Conservation (phyloP, 2,888 invertebrate genomes). For the Drosophila mimica region DNA sequence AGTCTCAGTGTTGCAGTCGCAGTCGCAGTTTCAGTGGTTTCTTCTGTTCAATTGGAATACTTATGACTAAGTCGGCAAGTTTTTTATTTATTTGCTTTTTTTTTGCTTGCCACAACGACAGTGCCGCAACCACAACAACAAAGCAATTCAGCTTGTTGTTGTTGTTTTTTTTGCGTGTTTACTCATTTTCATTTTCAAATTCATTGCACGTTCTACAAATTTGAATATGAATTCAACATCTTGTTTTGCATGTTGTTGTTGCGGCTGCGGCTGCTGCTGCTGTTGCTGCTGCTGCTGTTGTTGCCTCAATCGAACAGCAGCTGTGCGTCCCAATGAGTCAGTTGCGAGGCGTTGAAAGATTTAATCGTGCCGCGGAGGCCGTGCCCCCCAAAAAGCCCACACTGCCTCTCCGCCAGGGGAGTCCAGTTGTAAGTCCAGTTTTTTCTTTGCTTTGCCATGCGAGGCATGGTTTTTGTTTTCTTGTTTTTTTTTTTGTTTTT, state of each 20-base stretch:
- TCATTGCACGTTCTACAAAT: conserved; percentile 81
- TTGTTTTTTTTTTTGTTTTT: conserved; percentile 6
- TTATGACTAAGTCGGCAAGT: conserved; percentile 71
- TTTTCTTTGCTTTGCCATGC: conserved; percentile 7
- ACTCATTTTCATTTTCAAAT: conserved; percentile 73
- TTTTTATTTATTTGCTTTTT: conserved; percentile 8
- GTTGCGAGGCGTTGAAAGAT: conserved; percentile 79
- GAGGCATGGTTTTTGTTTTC: conserved; percentile 7
- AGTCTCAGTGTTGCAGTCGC: conserved; percentile 8
- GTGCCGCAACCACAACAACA: conserved; percentile 22
- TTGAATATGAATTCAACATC: conserved; percentile 74
- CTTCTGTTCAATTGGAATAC: conserved; percentile 65
- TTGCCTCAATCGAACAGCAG: conserved; percentile 59
- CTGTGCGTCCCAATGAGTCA: conserved; percentile 74
- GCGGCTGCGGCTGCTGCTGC: conserved; percentile 13
- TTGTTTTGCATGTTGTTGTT: conserved; percentile 35
- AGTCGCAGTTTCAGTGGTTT: conserved; percentile 43
- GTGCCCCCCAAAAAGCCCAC: conserved; percentile 54
- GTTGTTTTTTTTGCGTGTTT: conserved; percentile 62
- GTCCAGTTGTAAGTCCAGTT: conserved; percentile 52
- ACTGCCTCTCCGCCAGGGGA: background rate
- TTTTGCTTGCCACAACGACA: conserved; percentile 34
- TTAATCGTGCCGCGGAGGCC: conserved; percentile 66
- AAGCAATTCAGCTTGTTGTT: conserved; percentile 34
- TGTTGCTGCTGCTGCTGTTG: conserved; percentile 22